Percentiles rank a stretch among this genome's conserved stretches.
Evolutionary conservation across 2,113 vertebrate species (phyloP).

Genomic region (Lepus americanus): DNA sequence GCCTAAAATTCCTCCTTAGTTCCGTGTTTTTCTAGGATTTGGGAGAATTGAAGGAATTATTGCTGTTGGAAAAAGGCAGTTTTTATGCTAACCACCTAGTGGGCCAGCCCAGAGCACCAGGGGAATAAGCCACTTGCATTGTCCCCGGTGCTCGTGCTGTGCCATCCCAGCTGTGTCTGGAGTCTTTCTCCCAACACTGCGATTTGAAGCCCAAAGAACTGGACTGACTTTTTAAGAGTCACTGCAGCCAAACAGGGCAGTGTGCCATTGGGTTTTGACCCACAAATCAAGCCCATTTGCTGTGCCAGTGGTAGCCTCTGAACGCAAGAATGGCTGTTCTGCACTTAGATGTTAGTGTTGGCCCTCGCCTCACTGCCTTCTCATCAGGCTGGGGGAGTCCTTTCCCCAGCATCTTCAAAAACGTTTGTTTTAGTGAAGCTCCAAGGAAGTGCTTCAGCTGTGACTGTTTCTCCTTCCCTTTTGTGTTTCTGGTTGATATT

Average conservation of each 20-base stretch:
- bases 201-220: slow-evolving; percentile 30
- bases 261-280: slow-evolving; percentile 24
- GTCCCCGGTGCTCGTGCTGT: neutral
- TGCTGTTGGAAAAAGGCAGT: slow-evolving; percentile 4
- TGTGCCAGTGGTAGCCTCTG: neutral
- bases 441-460: neutral
- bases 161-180: neutral
- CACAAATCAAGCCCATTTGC: neutral
- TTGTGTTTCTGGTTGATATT: neutral
- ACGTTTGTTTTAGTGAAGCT: neutral
- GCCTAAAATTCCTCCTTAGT: neutral
- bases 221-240: neutral
- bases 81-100: neutral
- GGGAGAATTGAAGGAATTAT: slow-evolving; percentile 7
- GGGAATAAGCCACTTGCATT: neutral
- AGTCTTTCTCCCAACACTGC: neutral
- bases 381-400: neutral
- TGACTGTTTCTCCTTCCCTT: neutral
- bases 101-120: neutral
- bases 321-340: neutral
- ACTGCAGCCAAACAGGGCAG: slow-evolving; percentile 50
- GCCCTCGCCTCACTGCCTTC: neutral
- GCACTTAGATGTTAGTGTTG: neutral
- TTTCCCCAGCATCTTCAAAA: neutral
- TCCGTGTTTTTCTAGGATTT: neutral